A percentile compares a stretch with the other conserved stretches of the same genome.
phyloP scores from a whole-genome alignment of 53 echinoderm and acorn worm genomes.

The Henricia sp. region DNA sequence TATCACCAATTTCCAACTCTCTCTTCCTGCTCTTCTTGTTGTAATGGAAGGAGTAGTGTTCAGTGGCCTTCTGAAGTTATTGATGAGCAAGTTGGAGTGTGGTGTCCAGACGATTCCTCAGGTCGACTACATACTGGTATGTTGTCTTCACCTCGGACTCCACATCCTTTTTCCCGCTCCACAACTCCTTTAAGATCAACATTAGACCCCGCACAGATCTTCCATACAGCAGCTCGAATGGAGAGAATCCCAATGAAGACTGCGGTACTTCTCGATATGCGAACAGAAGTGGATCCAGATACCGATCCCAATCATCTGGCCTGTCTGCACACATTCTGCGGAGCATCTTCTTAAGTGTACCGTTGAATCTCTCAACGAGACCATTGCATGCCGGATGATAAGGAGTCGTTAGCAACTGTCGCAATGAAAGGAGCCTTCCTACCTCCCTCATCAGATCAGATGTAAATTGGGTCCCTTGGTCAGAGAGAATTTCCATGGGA shows the following conservation, averaged over 20 bases:
- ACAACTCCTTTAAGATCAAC: slow-evolving; percentile 57
- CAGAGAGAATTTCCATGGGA: too few species aligned
- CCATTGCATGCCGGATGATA: too few species aligned
- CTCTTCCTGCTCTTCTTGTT: slow-evolving; percentile 35
- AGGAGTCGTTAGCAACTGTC: too few species aligned
- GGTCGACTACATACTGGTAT: slow-evolving; percentile 65
- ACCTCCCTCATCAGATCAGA: too few species aligned
- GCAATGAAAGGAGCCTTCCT: too few species aligned
- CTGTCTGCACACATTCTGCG: too few species aligned
- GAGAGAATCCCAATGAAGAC: slow-evolving; percentile 50
- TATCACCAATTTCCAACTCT: slow-evolving; percentile 56
- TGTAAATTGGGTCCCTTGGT: too few species aligned
- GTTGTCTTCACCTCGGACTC: neutral
- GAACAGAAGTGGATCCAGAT: too few species aligned
- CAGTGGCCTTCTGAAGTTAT: slow-evolving; percentile 11
- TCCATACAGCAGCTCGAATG: slow-evolving; percentile 65
- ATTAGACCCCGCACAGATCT: slow-evolving; percentile 63
- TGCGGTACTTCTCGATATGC: slow-evolving; percentile 63
- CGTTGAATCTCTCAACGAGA: too few species aligned
- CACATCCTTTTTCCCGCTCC: slow-evolving; percentile 31
- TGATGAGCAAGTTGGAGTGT: slow-evolving; percentile 51
- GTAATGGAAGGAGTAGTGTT: slow-evolving; percentile 45
- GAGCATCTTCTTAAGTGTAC: too few species aligned
- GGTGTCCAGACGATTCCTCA: slow-evolving; percentile 50
- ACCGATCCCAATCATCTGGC: too few species aligned